These are phyloP conservation scores for Cardiocondyla obscurior DNA, from an alignment of 1,140 invertebrate genomes.

Conservation along the genomic window DNA sequence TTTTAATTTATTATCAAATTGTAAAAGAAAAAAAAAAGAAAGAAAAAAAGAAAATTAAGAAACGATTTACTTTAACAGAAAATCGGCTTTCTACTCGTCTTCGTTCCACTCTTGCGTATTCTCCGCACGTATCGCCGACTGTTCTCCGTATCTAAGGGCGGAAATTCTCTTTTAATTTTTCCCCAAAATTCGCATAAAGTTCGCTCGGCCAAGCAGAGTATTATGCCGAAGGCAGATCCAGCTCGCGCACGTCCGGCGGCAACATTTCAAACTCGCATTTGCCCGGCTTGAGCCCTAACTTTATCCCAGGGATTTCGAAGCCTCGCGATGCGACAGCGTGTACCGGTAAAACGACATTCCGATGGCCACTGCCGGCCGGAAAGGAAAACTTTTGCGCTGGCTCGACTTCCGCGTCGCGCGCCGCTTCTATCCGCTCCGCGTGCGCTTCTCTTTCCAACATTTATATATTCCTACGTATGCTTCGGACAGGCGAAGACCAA, in stretches of 20 bases:
- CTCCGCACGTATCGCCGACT: constrained; percentile 59
- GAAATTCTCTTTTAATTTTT: constrained; percentile 75
- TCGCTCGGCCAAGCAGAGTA: constrained; percentile 65
- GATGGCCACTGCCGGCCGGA: constrained; percentile 62
- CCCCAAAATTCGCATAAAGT: constrained; percentile 80
- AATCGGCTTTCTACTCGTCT: not conserved
- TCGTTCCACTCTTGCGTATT: constrained; percentile 47
- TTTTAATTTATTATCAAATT: not conserved
- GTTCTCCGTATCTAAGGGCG: constrained; percentile 13
- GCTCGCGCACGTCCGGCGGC: constrained; percentile 62
- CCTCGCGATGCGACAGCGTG: constrained; percentile 70
- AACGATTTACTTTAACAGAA: constrained; percentile 48
- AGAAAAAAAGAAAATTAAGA: too few species aligned
- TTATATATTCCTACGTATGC: not conserved
- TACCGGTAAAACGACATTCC: constrained; percentile 71
- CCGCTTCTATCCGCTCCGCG: not conserved
- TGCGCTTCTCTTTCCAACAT: not conserved
- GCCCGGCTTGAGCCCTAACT: constrained; percentile 71
- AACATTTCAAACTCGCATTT: constrained; percentile 74
- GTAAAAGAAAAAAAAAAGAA: too few species aligned
- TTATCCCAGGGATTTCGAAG: constrained; percentile 69
- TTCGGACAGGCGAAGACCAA: not conserved
- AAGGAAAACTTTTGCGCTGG: constrained; percentile 57
- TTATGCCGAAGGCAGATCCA: constrained; percentile 61
- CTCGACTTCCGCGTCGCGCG: constrained; percentile 34